A percentile compares a stretch with the other conserved stretches of the same genome.
These are phyloP conservation scores for Physella acuta DNA, from an alignment of 1,140 invertebrate genomes.

Conservation along the genomic window DNA sequence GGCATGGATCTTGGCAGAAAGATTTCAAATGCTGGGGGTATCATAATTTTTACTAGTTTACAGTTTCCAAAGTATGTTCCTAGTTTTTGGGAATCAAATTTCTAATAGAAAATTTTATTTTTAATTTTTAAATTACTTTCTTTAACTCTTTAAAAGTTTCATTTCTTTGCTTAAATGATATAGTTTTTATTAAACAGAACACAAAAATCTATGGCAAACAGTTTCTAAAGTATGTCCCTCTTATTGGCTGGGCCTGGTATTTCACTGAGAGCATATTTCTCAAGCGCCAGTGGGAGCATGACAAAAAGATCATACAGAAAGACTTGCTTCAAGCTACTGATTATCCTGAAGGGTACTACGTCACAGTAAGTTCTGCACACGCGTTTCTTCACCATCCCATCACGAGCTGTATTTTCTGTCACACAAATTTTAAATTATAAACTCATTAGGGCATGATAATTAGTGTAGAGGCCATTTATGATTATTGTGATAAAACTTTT, in stretches of 20 bases:
- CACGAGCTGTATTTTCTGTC: too few species aligned
- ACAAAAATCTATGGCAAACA: slow-evolving; percentile 95
- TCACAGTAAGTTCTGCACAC: slow-evolving; percentile 46
- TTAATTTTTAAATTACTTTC: too few species aligned
- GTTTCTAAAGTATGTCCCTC: slow-evolving; percentile 85
- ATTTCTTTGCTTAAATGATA: neutral
- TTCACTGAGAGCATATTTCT: slow-evolving; percentile 91
- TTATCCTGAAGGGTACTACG: slow-evolving; percentile 65
- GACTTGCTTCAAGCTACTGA: slow-evolving; percentile 81
- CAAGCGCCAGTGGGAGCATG: slow-evolving; percentile 87
- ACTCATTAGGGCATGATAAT: too few species aligned
- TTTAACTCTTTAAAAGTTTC: neutral
- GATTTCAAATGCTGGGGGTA: slow-evolving; percentile 55
- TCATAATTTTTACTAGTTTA: too few species aligned
- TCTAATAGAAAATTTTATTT: neutral
- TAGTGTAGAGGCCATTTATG: too few species aligned
- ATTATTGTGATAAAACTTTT: too few species aligned
- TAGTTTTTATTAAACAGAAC: slow-evolving; percentile 67
- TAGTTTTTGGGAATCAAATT: neutral
- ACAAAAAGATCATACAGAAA: slow-evolving; percentile 75
- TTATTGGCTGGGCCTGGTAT: slow-evolving; percentile 93
- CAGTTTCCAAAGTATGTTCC: too few species aligned
- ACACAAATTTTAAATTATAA: too few species aligned
- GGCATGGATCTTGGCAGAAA: slow-evolving; percentile 56
- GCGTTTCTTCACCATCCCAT: too few species aligned